A percentile compares a stretch with the other conserved stretches of the same genome.
phyloP scores from a whole-genome alignment of 2,797 vertebrate species.

The Brachymystax lenok region DNA sequence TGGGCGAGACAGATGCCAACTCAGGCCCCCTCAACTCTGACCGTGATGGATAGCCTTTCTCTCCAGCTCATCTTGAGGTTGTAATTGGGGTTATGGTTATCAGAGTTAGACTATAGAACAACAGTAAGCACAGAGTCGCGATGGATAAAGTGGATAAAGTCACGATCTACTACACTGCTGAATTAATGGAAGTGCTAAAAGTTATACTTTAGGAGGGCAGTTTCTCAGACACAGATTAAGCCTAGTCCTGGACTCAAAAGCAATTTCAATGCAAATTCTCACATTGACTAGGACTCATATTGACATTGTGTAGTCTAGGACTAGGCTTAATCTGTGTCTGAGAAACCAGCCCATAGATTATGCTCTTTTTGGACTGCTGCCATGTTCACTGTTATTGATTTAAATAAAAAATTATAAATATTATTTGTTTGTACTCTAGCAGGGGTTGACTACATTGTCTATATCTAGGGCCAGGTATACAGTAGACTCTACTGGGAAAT shows the following conservation, averaged over 20 bases:
- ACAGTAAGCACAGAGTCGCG: neutral
- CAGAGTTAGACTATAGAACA: constrained; percentile 15
- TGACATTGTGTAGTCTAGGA: neutral
- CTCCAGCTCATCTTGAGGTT: constrained; percentile 43
- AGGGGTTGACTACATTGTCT: too few species aligned
- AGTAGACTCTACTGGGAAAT: too few species aligned
- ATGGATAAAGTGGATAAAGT: neutral
- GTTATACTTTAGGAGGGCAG: neutral
- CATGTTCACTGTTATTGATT: neutral
- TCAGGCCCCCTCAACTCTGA: constrained; percentile 31
- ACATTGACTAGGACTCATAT: neutral
- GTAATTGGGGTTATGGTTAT: constrained; percentile 49
- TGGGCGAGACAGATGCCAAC: constrained; percentile 58
- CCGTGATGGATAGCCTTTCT: constrained; percentile 61
- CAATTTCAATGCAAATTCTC: too few species aligned
- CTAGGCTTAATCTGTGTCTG: neutral
- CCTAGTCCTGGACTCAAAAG: neutral
- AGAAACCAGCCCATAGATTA: neutral
- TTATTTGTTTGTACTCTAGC: too few species aligned
- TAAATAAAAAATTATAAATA: neutral
- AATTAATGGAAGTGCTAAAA: neutral
- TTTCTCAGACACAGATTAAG: neutral
- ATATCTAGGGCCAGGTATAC: too few species aligned
- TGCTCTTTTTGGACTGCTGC: neutral
- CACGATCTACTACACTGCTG: neutral